These are phyloP conservation scores for Agonopterix subpropinquella DNA, from an alignment of 2,888 invertebrate genomes.

Conservation along the genomic window DNA sequence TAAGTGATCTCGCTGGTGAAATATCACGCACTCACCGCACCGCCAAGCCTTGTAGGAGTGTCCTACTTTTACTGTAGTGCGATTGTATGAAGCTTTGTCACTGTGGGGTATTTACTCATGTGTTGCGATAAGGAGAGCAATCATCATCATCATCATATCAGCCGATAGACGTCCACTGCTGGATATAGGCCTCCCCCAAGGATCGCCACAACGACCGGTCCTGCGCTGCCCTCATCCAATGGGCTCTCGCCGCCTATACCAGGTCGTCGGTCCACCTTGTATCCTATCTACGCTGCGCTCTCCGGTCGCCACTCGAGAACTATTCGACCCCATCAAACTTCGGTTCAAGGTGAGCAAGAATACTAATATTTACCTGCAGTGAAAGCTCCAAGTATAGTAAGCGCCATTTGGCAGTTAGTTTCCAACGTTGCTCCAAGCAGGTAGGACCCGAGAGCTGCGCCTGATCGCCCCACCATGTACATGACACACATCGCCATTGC, in stretches of 20 bases:
- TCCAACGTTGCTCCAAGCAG: slow-evolving; percentile 78
- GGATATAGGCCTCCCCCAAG: not conserved
- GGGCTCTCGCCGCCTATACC: not conserved
- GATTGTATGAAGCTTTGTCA: too few relatives aligned
- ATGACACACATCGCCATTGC: slow-evolving; percentile 80
- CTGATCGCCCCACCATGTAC: slow-evolving; percentile 78
- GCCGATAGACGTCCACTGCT: not conserved
- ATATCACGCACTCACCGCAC: too few relatives aligned
- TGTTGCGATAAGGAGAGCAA: too few relatives aligned
- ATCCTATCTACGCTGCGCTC: not conserved
- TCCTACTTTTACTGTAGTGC: too few relatives aligned
- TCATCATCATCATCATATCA: too few relatives aligned
- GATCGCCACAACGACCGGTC: not conserved
- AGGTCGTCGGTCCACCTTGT: not conserved
- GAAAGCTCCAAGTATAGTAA: slow-evolving; percentile 72
- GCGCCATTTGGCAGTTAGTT: slow-evolving; percentile 74
- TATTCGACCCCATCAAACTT: not conserved
- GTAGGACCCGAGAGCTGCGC: slow-evolving; percentile 78
- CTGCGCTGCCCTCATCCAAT: not conserved
- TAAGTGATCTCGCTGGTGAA: too few relatives aligned
- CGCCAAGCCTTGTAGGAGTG: too few relatives aligned
- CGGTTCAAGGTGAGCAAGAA: not conserved
- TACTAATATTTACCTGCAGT: slow-evolving; percentile 47
- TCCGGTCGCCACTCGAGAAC: not conserved
- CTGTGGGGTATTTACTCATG: too few relatives aligned